Conservation (phyloP, 2,113 vertebrate genomes). For the Myodes glareolus region DNA sequence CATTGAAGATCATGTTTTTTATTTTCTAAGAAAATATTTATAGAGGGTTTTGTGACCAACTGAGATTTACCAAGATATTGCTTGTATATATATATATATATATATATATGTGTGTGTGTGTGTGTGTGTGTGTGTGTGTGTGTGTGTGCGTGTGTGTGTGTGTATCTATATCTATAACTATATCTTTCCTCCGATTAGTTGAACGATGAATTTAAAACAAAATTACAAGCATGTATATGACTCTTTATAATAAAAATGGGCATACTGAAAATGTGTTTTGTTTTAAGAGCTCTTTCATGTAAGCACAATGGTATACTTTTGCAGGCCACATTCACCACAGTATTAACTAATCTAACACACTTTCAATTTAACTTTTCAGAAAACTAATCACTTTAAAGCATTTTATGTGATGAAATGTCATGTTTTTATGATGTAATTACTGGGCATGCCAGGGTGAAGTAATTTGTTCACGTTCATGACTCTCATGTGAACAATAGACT, state of each 20-base stretch:
- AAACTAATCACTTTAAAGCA: constrained; percentile 37
- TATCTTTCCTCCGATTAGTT: neutral
- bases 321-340: neutral
- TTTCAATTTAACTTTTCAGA: constrained; percentile 43
- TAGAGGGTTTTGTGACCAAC: neutral
- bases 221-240: neutral
- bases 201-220: neutral
- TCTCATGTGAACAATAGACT: constrained; percentile 58
- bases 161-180: too few relatives aligned
- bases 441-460: neutral
- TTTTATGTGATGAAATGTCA: constrained; percentile 63
- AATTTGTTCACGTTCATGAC: neutral
- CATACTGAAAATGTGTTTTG: neutral
- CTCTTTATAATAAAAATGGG: neutral
- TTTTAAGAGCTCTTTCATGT: neutral
- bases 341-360: neutral
- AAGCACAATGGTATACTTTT: neutral
- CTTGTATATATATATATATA: neutral
- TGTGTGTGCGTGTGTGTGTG: too few relatives aligned
- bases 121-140: too few relatives aligned
- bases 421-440: constrained; percentile 42
- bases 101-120: too few relatives aligned
- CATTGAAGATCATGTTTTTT: neutral
- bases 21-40: neutral
- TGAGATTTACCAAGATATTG: neutral